These are phyloP conservation scores for Regulus satrapa DNA, from an alignment of 2,113 vertebrate genomes.

Conservation along the genomic window DNA sequence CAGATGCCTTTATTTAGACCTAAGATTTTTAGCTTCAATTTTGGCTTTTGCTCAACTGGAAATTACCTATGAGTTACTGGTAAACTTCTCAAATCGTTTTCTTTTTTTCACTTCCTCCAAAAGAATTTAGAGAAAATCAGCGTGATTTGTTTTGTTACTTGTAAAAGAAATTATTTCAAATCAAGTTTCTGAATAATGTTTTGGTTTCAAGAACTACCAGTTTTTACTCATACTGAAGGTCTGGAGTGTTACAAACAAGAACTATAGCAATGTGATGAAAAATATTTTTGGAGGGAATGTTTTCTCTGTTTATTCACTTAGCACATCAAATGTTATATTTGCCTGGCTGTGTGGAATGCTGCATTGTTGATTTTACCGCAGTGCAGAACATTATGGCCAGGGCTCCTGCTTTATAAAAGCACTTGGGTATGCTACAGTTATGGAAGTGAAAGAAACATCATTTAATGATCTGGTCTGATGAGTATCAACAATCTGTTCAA, in stretches of 20 bases:
- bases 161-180: neutral
- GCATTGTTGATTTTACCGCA: conserved; percentile 37
- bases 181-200: neutral
- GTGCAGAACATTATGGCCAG: conserved; percentile 1
- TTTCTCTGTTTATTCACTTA: neutral
- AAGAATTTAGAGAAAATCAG: neutral
- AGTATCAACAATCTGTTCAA: neutral
- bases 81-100: neutral
- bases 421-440: neutral
- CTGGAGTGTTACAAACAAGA: neutral
- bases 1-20: neutral
- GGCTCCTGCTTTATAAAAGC: neutral
- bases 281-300: neutral
- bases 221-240: neutral
- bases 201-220: neutral
- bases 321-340: neutral
- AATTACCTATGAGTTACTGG: neutral
- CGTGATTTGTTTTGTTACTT: neutral
- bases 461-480: neutral
- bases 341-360: neutral
- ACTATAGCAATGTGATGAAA: neutral
- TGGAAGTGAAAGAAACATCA: neutral
- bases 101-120: neutral
- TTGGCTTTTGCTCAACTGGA: neutral
- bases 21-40: neutral